Percentiles rank a stretch among this genome's conserved stretches.
These are phyloP conservation scores for Proisotoma minuta DNA, from an alignment of 2,888 invertebrate species.

Conservation along the genomic window DNA sequence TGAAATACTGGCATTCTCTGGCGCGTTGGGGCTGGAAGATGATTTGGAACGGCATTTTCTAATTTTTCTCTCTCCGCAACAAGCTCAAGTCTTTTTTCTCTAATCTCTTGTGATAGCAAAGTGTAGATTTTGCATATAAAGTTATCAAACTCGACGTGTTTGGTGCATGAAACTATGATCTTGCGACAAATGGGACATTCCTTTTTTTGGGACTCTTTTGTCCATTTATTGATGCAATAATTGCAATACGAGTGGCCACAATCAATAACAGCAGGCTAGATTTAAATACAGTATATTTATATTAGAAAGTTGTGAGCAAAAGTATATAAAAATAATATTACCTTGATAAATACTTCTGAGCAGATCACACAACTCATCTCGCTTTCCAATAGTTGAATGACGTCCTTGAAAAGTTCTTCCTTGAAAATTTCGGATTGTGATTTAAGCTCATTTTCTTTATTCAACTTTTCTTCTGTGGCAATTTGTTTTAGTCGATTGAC, in stretches of 20 bases:
- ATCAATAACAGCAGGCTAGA: slow-evolving; percentile 61
- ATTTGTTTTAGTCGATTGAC: background rate
- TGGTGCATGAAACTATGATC: slow-evolving; percentile 55
- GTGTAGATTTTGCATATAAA: slow-evolving; percentile 67
- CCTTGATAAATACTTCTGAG: slow-evolving; percentile 65
- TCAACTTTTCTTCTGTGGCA: background rate
- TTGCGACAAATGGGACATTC: slow-evolving; percentile 68
- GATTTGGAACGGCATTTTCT: too few relatives aligned
- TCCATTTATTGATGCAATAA: slow-evolving; percentile 67
- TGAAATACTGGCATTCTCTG: too few relatives aligned
- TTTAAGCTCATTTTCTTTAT: slow-evolving; percentile 32
- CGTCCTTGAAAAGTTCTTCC: slow-evolving; percentile 50
- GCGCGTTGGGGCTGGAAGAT: too few relatives aligned
- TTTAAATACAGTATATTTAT: slow-evolving; percentile 9
- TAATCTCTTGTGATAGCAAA: slow-evolving; percentile 19
- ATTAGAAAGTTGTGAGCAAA: background rate
- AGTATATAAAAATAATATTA: slow-evolving; percentile 23
- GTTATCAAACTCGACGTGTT: slow-evolving; percentile 64
- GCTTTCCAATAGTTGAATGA: slow-evolving; percentile 61
- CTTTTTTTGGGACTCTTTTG: slow-evolving; percentile 61
- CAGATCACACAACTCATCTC: slow-evolving; percentile 73
- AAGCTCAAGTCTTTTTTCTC: slow-evolving; percentile 55
- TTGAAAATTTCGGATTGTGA: slow-evolving; percentile 36
- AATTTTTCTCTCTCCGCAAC: slow-evolving; percentile 52
- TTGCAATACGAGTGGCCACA: slow-evolving; percentile 73